Evolutionary conservation across 92 coral and sea anemone genomes (phyloP), one percentile per base, ranked within the genome.

Genomic region (Montipora capitata): DNA sequence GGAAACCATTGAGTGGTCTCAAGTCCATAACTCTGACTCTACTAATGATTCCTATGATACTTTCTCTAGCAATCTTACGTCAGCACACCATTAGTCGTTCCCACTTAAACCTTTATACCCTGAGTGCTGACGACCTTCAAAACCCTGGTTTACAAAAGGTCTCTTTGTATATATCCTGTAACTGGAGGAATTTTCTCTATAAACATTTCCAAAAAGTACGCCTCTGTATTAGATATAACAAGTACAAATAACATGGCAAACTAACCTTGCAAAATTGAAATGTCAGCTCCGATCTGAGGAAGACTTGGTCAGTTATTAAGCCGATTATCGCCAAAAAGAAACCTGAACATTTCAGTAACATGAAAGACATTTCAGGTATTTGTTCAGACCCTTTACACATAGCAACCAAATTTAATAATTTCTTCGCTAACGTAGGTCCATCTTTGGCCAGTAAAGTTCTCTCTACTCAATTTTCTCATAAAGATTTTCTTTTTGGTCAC

Each of bases 391-490:
- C 88, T 38, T 38, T 49, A 71, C 88, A 15, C 20, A 84, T 84
- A 54, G 81, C 88, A 38, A 74, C 66, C 18, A 76, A 85, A 57
- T 85, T 85, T 66, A 85, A 76, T 76, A 51, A 76, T 76, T 85
- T 76, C 18, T 65, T 85, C 14, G 49, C 84, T 57, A 27, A 84
- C 49, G 63, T 74, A 70, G 88, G 88, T 39, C 88, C 74, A 42
- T 83, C 67, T 48, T 59, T 75, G 75, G 81, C 89, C 67, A 83
- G 71, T 58, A 83, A 83, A 71, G 72, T 49, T 15, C 88, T 54
- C 38, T 52, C 64, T 52, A 57, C 57, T 61, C 72, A 83, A 17
- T n/a, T 69, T 81, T 67, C 86, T 66, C 59, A 66, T 73, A 51
- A 61, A 67, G 68, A 67, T 81, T 52, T 48, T 59, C 41, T 58